Base-by-base conservation (phyloP, 1,140 invertebrate species). In the Drosophila santomea region DNA sequence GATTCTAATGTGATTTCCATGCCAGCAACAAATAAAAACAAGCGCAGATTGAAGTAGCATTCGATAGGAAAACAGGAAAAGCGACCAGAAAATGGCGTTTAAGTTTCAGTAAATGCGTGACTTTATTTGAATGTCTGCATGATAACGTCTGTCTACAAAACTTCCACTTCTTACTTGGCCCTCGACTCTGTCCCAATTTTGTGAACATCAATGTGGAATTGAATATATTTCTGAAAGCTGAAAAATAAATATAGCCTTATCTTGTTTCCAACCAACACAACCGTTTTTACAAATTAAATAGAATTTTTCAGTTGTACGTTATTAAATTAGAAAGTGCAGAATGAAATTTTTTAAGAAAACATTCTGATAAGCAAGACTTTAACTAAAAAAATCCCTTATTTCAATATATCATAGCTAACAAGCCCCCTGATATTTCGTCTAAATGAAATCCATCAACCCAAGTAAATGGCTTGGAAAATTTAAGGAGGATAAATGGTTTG, bases 1-100 rank as follows among this genome's bases (percentile, higher is more conserved):
- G 55, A 62, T 71, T 74, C 69, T 72, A 84, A 79, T 76, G 75
- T 59, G 78, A 72, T 80, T 80, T 72, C 48, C 71, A 79, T 67
- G 66, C 39, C 64, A 67, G 36, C 59, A 44, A 45, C 51, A 68
- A 69, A 82, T 54, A 63, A 76, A 62, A 68, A 72, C 5, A 23
- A 32, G 11, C 15, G 10, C 25, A 48, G 38, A 51, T 50, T 51
- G 14, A 52, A 32, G 43, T 41, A 25, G 32, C 48, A 41, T 36
- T 64, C 20, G n/a, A 8, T 1, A 2, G n/a, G 4, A 48, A 38
- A 57, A 14, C 3, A 2, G 44, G 0, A 41, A 56, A 20, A 10
- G 28, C 17, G 1, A 11, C 20, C 8, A 17, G 25, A 28, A 28
- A 39, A 10, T 56, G 7, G 3, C 15, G 25, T 39, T 32, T 25